Base-by-base conservation (phyloP, 1,140 invertebrate species). In the Platorchestia sp. region DNA sequence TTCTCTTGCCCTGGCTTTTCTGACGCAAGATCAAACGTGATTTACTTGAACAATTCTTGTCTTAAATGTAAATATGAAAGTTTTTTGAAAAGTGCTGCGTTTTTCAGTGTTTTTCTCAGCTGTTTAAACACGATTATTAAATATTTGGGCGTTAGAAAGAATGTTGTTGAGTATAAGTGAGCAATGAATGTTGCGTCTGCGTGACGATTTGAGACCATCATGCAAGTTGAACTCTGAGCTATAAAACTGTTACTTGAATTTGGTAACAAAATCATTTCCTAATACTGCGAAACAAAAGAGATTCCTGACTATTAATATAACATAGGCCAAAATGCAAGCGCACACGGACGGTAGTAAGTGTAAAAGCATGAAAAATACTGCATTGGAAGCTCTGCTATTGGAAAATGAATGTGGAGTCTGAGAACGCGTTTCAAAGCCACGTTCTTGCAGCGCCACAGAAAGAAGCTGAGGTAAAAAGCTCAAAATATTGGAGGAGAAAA, bases 401-500 rank as follows among this genome's bases (percentile, higher is more conserved):
- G 87, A 89, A 89, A 89, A 89, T 89, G 87, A 41, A 41, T 7
- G 87, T 41, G 43, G 87, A 89, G 87, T 44, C n/a, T 89, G 41
- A 42, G 87, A 42, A 14, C 87, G 36, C n/a, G 87, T 89, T 44
- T 44, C 87, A 89, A 44, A 44, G 87, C 43, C 87, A 42, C 43
- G n/a, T 44, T 89, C 43, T 89, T 41, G 87, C 87, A 41, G 87
- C 87, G 43, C 43, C 87, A 89, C 41, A 41, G 87, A 89, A 89
- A 89, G 43, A 89, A 89, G 41, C 43, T 5, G n/a, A 41, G 87
- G 87, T 42, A 89, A 89, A 44, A 89, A 89, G 87, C 87, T 89
- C 41, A 75, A 75, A 75, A 75, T 75, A 75, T 75, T 75, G 87
- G 87, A 90, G 41, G 87, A 90, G 45, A 93, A 93, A 93, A 93